Base-by-base conservation (phyloP, 92 coral and sea anemone genomes). In the Phymanthus crucifer region DNA sequence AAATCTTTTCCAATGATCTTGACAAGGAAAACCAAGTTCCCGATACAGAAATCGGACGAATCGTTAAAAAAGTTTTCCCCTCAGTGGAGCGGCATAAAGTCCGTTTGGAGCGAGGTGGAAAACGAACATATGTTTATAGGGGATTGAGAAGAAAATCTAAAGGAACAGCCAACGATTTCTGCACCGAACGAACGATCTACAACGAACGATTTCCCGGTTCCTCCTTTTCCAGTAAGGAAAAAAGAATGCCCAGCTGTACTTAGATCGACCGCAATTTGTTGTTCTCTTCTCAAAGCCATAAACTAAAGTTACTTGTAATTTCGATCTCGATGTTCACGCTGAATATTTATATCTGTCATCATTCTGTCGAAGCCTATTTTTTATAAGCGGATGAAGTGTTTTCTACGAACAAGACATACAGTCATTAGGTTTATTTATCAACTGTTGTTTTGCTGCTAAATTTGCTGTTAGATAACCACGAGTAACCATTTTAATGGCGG, bases 121-220 rank as follows among this genome's bases (percentile, higher is more conserved):
- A n/a, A n/a, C n/a, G 83, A 1, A 87, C 81, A 3, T 83, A 84
- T 1, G 91, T 84, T 6, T 83, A 73, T 45, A 68, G 16, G 31
- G 12, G 31, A 24, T 66, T 12, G 71, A 21, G 23, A 66, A 4
- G 71, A 33, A 18, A 66, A 24, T 66, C 71, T 36, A 66, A 36
- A 24, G 38, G 14, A 6, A 18, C 71, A 66, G 71, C 31, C 34
- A 0, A 36, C 34, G 24, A 24, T 11, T 8, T 3, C 5, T 24
- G 16, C 0, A 24, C 71, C 23, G 24, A 24, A 66, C 3, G 29
- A 3, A 66, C 29, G 10, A 16, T 66, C 4, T 27, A 66, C 34
- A 33, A 26, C 34, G 18, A 66, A 66, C 6, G 34, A n/a, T 32
- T 66, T 66, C 6, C 71, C 71, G 71, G 71, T 66, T 27, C 71